Conservation (phyloP, 2,113 vertebrate species). For the Xerus inauris region DNA sequence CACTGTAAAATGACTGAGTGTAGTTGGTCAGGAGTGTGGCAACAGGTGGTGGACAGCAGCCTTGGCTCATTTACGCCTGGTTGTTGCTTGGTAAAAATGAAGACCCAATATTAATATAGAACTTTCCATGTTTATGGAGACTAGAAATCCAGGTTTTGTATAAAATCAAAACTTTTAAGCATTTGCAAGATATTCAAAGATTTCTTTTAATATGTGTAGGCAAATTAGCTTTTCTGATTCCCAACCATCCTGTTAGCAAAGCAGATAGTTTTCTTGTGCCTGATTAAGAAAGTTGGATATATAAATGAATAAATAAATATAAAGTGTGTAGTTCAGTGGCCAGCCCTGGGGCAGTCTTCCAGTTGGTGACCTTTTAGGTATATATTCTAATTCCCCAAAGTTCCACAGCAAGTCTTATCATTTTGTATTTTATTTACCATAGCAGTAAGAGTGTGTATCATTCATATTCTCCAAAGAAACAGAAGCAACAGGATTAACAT, state of each 20-base stretch:
- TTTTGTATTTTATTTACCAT: not conserved
- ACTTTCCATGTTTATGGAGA: not conserved
- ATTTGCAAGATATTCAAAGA: not conserved
- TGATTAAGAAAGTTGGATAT: not conserved
- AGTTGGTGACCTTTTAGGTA: not conserved
- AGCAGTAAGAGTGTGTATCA: not conserved
- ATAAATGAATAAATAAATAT: not conserved
- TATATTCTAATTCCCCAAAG: not conserved
- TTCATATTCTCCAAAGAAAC: not conserved
- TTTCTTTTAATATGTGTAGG: not conserved
- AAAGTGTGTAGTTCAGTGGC: not conserved
- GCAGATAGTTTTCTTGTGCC: not conserved
- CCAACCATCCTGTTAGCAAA: not conserved
- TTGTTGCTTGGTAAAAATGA: not conserved
- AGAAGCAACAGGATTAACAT: not conserved
- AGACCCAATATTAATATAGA: not conserved
- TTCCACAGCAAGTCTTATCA: not conserved
- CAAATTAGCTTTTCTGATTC: not conserved
- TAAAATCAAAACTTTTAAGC: not conserved
- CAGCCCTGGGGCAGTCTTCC: not conserved
- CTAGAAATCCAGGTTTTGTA: not conserved
- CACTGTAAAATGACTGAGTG: not conserved
- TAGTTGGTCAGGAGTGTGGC: not conserved
- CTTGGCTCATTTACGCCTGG: not conserved
- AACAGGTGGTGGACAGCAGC: rapidly evolving